Evolutionary conservation across 2,113 vertebrate genomes (phyloP).

Genomic region (Cololabis saira): DNA sequence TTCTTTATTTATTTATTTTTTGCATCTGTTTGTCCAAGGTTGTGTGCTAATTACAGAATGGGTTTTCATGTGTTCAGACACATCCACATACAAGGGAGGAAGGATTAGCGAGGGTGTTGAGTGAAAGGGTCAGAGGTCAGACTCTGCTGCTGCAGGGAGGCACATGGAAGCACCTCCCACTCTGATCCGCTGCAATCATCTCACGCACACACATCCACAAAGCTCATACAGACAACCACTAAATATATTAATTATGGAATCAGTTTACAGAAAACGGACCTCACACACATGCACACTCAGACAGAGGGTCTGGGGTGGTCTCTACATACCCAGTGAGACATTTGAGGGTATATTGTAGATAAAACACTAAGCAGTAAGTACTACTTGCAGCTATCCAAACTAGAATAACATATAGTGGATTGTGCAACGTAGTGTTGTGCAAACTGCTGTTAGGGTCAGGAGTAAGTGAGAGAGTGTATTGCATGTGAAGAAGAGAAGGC

Average conservation of each 20-base stretch:
- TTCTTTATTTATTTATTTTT: not conserved
- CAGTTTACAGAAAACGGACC: slow-evolving; percentile 24
- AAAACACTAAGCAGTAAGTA: slow-evolving; percentile 17
- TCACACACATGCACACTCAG: not conserved
- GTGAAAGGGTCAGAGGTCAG: slow-evolving; percentile 60
- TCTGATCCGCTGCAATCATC: slow-evolving; percentile 23
- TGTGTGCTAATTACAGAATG: not conserved
- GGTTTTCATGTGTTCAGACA: slow-evolving; percentile 20
- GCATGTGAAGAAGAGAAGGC: slow-evolving; percentile 22
- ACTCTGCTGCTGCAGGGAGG: slow-evolving; percentile 56
- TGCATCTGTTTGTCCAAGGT: not conserved
- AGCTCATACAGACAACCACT: slow-evolving; percentile 19
- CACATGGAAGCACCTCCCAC: slow-evolving; percentile 45
- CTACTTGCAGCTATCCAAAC: slow-evolving; percentile 39
- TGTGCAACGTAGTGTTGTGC: slow-evolving; percentile 29
- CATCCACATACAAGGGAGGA: slow-evolving; percentile 24
- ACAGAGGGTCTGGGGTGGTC: slow-evolving; percentile 6
- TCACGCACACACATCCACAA: slow-evolving; percentile 20
- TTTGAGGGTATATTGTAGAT: slow-evolving; percentile 39
- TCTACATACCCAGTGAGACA: slow-evolving; percentile 6
- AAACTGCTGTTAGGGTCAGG: slow-evolving; percentile 41
- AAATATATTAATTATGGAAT: slow-evolving; percentile 27
- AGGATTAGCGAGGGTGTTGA: slow-evolving; percentile 60
- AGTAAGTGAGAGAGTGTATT: slow-evolving; percentile 12
- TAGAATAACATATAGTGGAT: slow-evolving; percentile 41